Base-by-base conservation (phyloP, 1,140 invertebrate species). In the Ditylenchus dipsaci region DNA sequence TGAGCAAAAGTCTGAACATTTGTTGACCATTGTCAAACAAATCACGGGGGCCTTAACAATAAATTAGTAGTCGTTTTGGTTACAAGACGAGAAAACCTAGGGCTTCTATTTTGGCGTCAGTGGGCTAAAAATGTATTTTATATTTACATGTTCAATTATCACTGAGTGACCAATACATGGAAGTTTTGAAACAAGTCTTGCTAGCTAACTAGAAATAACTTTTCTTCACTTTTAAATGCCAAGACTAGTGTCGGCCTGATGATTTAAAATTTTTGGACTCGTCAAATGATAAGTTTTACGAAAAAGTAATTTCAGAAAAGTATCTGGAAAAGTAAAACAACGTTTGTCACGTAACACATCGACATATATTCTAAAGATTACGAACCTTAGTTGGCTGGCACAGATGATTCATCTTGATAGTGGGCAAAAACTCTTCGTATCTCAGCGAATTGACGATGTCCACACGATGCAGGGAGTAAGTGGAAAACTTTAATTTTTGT, bases 341-440 rank as follows among this genome's bases (percentile, higher is more conserved):
- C n/a, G n/a, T n/a, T n/a, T n/a, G n/a, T n/a, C n/a, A n/a, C n/a
- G n/a, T n/a, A n/a, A n/a, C n/a, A n/a, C n/a, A n/a, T n/a, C n/a
- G n/a, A n/a, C n/a, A n/a, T n/a, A n/a, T n/a, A n/a, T n/a, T n/a
- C n/a, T n/a, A n/a, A n/a, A n/a, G n/a, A n/a, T n/a, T n/a, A n/a
- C n/a, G n/a, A n/a, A 38, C 33, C 33, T 38, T 38, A 11, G 33
- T 38, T 17, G 76, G 15, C 19, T 60, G 67, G 27, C 63, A 60
- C 38, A 45, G 19, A 7, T 70, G 9, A n/a, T 26, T 17, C 53
- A 76, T 76, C 15, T 49, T 76, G 15, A 76, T 23, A 29, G 65
- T 26, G 3, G 74, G 74, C 29, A 19, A 42, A 17, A 78, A n/a
- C 23, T 73, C 70, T 63, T 74, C 71, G 75, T 73, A 74, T 13